Conservation (phyloP, 1,140 invertebrate genomes). For the Gryllus bimaculatus region DNA sequence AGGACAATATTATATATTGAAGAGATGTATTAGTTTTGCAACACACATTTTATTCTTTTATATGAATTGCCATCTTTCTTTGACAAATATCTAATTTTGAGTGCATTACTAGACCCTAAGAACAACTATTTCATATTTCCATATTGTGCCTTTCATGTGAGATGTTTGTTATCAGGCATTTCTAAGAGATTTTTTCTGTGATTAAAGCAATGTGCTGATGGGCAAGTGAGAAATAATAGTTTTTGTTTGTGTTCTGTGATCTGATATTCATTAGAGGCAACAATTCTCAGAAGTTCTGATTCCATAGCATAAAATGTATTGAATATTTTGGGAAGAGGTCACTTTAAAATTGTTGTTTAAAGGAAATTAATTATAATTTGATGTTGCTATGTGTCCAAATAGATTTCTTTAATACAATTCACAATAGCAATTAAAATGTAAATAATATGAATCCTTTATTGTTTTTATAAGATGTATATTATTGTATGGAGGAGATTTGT, state of each 20-base stretch:
- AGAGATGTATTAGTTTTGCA: background rate
- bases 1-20: background rate
- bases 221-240: background rate
- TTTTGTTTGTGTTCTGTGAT: background rate
- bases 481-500: background rate
- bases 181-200: constrained; percentile 1
- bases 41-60: too few relatives aligned
- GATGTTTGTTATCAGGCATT: constrained; percentile 4
- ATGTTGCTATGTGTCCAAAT: background rate
- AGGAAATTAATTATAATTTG: background rate
- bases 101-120: too few relatives aligned
- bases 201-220: background rate
- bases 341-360: background rate
- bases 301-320: background rate
- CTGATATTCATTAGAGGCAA: background rate
- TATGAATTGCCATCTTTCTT: too few relatives aligned
- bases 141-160: constrained; percentile 1
- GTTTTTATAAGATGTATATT: constrained; percentile 2
- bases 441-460: background rate
- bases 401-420: background rate
- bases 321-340: background rate
- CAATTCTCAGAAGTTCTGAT: background rate
- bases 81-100: too few relatives aligned
- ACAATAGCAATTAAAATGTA: constrained; percentile 2
- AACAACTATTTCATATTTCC: background rate